Conservation (phyloP, 2,113 vertebrate species). For the Lampris incognitus region DNA sequence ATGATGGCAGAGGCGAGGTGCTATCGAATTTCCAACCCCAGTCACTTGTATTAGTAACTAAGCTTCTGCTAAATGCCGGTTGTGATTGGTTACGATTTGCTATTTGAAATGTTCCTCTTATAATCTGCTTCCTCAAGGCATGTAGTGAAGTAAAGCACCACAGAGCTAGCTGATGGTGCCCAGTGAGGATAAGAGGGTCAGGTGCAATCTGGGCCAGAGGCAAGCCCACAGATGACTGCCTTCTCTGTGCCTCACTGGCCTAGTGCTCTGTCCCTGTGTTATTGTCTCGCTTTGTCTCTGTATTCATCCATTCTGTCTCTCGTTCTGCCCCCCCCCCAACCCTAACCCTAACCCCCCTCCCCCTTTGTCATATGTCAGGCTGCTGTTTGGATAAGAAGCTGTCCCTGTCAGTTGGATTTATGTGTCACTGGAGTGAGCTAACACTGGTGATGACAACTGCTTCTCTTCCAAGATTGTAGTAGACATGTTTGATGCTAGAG, state of each 20-base stretch:
- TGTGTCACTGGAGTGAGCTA: conserved; percentile 8
- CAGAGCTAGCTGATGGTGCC: conserved; percentile 18
- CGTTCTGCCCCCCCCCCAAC: conserved; percentile 6
- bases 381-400: conserved; percentile 31
- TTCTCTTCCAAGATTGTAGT: conserved; percentile 7
- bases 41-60: conserved; percentile 56
- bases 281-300: not conserved
- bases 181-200: conserved; percentile 39
- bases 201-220: conserved; percentile 58
- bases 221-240: conserved; percentile 34
- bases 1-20: not conserved
- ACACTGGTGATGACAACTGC: not conserved
- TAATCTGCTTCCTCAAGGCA: conserved; percentile 47
- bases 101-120: conserved; percentile 46
- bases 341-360: conserved; percentile 13
- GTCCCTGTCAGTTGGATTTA: conserved; percentile 30
- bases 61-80: conserved; percentile 43
- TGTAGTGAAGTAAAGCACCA: conserved; percentile 26
- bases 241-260: not conserved
- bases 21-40: not conserved
- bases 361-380: conserved; percentile 20
- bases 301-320: not conserved
- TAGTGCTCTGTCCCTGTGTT: not conserved
- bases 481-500: conserved; percentile 17
- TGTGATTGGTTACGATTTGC: conserved; percentile 59